Evolutionary conservation across 2,113 vertebrate genomes (phyloP).

Genomic region (Marmota flaviventris): DNA sequence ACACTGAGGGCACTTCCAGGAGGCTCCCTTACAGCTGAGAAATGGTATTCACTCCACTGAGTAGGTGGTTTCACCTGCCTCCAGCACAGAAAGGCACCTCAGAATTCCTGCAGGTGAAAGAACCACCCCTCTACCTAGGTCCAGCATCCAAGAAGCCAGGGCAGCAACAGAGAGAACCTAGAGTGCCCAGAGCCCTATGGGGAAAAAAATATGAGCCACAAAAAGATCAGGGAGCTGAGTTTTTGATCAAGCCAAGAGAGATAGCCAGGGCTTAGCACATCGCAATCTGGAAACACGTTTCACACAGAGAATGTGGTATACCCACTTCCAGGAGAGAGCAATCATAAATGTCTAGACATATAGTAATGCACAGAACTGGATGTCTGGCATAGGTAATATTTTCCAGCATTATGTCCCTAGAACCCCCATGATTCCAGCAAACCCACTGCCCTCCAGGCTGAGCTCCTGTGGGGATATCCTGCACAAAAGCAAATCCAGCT

Average conservation of each 20-base stretch:
- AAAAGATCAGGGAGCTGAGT: background rate
- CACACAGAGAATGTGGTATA: background rate
- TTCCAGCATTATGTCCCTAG: background rate
- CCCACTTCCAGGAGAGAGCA: background rate
- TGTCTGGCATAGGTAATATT: background rate
- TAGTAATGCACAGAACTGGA: background rate
- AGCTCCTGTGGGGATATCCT: background rate
- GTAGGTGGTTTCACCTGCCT: accelerated
- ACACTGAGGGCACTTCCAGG: background rate
- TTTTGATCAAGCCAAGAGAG: background rate
- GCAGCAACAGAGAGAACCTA: accelerated
- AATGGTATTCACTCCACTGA: background rate
- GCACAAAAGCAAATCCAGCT: background rate
- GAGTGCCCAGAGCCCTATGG: background rate
- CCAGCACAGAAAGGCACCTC: background rate
- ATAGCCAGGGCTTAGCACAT: background rate
- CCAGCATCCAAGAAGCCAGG: background rate
- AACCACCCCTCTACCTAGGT: background rate
- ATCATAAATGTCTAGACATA: background rate
- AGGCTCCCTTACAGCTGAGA: background rate
- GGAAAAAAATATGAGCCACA: background rate
- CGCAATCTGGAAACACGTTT: background rate
- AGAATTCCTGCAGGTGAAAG: background rate
- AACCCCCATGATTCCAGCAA: background rate
- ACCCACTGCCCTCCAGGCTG: background rate